Evolutionary conservation across 2,888 invertebrate species (phyloP).

Genomic region (Limnephilus auricula): DNA sequence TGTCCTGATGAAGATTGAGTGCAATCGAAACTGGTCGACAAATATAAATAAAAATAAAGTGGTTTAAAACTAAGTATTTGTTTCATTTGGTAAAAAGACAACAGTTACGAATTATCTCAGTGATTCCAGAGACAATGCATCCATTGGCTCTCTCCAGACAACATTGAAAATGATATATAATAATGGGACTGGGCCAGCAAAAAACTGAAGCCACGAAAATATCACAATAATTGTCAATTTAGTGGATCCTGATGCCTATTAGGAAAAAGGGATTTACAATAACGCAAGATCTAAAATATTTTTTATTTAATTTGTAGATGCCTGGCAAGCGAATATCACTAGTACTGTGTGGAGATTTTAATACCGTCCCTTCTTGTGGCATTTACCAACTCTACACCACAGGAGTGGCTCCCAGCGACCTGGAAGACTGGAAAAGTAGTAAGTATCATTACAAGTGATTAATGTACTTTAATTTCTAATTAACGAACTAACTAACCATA

Average conservation of each 20-base stretch:
- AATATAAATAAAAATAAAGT: too few species aligned
- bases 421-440: constrained; percentile 89
- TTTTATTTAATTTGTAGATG: constrained; percentile 69
- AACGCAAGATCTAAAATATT: neutral
- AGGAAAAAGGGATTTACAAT: neutral
- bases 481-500: too few species aligned
- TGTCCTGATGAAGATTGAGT: too few species aligned
- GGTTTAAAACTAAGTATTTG: too few species aligned
- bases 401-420: constrained; percentile 80
- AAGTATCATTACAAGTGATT: constrained; percentile 71
- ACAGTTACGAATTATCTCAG: too few species aligned
- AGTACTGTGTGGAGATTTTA: constrained; percentile 95
- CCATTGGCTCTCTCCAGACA: neutral
- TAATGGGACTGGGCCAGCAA: neutral
- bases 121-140: neutral
- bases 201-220: neutral
- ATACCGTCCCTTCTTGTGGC: constrained; percentile 90
- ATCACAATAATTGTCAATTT: neutral
- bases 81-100: too few species aligned
- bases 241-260: neutral
- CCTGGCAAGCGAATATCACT: constrained; percentile 78
- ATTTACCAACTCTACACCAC: constrained; percentile 88
- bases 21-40: too few species aligned
- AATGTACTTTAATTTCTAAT: too few species aligned
- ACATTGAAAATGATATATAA: too few species aligned